Base-by-base conservation (phyloP, 2,888 invertebrate species). In the Phengaris alcon region DNA sequence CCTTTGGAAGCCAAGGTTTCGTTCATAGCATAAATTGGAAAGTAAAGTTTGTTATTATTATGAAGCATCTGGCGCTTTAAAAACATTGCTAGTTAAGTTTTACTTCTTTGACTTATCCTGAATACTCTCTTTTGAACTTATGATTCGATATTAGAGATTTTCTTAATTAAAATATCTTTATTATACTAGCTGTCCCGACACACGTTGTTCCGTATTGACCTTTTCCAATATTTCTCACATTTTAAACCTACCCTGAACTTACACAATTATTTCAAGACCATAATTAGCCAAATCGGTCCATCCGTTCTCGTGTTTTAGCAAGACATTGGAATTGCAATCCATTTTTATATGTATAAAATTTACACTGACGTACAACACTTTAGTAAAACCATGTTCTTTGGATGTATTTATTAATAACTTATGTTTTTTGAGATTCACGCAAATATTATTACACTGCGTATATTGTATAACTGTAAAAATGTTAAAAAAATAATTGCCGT, bases 1-100 rank as follows among this genome's bases (percentile, higher is more conserved):
- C 84, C 83, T 84, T 83, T 82, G 79, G 81, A 76, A 78, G 76
- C 80, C 74, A 78, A 78, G 77, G 79, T 78, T 77, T 77, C 77
- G 15, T 74, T 35, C 73, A 57, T 73, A 77, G 73, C 74, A 69
- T 74, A 72, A 75, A 59, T 72, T 52, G 73, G 59, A 70, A 74
- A 22, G 51, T 52, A 52, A 70, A 52, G 48, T 72, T 54, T 72
- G 72, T 72, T 70, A 52, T 70, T 70, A 70, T 70, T 72, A 54
- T 52, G 22, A 72, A 72, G 72, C 52, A 13, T 15, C 1, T 13
- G 10, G 51, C 1, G 6, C 0, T 68, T 68, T 59, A n/a, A 15
- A 59, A 59, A 3, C 46, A 44, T 12, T 68, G 13, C 10, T 68
- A 7, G 46, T n/a, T 68, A 68, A 68, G 4, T 13, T 22, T 22